Percentiles rank a stretch among this genome's conserved stretches.
These are phyloP conservation scores for Harpagoxenus sublaevis DNA, from an alignment of 2,888 invertebrate species.

Conservation along the genomic window DNA sequence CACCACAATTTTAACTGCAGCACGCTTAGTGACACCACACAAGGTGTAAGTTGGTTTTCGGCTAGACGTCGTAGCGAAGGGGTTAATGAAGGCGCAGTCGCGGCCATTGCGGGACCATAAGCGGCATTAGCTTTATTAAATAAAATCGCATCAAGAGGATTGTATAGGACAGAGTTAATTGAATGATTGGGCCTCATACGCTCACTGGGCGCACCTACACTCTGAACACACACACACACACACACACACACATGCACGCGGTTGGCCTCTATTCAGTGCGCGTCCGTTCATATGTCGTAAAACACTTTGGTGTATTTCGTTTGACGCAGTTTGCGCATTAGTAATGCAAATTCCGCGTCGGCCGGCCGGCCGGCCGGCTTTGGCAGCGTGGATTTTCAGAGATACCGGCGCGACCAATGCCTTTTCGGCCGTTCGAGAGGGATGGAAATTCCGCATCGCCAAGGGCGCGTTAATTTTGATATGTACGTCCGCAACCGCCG, in stretches of 20 bases:
- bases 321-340: conserved; percentile 77
- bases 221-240: conserved; percentile 18
- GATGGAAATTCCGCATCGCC: conserved; percentile 70
- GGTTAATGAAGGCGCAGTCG: conserved; percentile 57
- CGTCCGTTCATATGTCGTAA: conserved; percentile 63
- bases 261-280: conserved; percentile 42
- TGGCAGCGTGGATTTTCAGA: conserved; percentile 68
- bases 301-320: conserved; percentile 75
- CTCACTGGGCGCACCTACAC: conserved; percentile 70
- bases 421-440: conserved; percentile 59
- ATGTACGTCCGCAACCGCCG: conserved; percentile 58
- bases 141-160: conserved; percentile 83
- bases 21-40: conserved; percentile 9
- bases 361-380: conserved; percentile 45
- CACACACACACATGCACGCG: neutral
- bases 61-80: conserved; percentile 25
- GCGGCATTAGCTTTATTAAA: conserved; percentile 82
- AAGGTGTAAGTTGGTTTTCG: conserved; percentile 52
- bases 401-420: conserved; percentile 61
- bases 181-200: conserved; percentile 81
- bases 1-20: conserved; percentile 24
- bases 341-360: conserved; percentile 73
- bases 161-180: conserved; percentile 82
- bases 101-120: conserved; percentile 64
- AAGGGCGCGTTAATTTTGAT: conserved; percentile 72